These are phyloP conservation scores for Scaptomyza cyrtandrae DNA, from an alignment of 2,888 invertebrate species.

Conservation along the genomic window DNA sequence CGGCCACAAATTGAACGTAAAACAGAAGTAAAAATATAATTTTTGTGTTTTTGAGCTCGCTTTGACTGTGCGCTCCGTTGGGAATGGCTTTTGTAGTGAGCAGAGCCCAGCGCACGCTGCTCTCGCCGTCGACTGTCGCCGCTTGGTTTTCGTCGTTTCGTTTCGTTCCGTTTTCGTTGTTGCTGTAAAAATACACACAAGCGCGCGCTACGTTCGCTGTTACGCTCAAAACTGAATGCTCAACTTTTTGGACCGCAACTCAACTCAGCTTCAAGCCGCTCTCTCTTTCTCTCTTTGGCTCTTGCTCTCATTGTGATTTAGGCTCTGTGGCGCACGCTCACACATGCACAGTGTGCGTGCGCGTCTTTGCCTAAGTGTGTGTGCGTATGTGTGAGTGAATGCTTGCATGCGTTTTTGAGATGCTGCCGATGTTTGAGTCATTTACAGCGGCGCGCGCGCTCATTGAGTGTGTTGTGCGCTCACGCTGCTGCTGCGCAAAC, in stretches of 20 bases:
- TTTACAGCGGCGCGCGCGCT: slow-evolving; percentile 9
- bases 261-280: slow-evolving; percentile 47
- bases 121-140: slow-evolving; percentile 69
- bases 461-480: slow-evolving; percentile 34
- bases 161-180: slow-evolving; percentile 51
- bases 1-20: slow-evolving; percentile 30
- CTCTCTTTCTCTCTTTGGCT: slow-evolving; percentile 22
- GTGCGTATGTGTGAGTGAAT: slow-evolving; percentile 1
- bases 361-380: slow-evolving; percentile 13
- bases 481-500: slow-evolving; percentile 2
- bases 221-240: slow-evolving; percentile 50
- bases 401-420: slow-evolving; percentile 8
- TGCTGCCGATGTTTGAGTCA: slow-evolving; percentile 27
- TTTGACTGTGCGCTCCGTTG: slow-evolving; percentile 59
- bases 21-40: slow-evolving; percentile 37
- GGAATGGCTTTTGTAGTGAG: slow-evolving; percentile 64
- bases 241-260: slow-evolving; percentile 22
- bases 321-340: slow-evolving; percentile 5
- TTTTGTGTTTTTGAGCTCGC: slow-evolving; percentile 49
- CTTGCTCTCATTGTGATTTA: slow-evolving; percentile 1
- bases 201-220: slow-evolving; percentile 30
- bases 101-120: slow-evolving; percentile 64
- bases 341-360: slow-evolving; percentile 35
- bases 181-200: slow-evolving; percentile 23
- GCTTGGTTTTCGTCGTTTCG: slow-evolving; percentile 60